Evolutionary conservation across 2,888 invertebrate genomes (phyloP).

Genomic region (Drosophila koepferae): DNA sequence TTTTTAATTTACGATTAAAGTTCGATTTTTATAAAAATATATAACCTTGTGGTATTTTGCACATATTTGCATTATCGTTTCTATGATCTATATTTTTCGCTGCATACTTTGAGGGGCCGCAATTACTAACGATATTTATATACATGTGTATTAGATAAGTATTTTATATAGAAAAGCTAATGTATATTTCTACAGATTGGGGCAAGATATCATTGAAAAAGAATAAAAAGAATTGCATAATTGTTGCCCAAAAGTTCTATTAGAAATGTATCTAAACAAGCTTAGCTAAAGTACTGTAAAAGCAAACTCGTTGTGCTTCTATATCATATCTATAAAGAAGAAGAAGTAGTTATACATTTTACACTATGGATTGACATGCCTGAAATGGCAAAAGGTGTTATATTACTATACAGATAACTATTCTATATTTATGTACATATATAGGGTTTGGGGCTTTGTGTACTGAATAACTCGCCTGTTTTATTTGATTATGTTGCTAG

Average conservation of each 20-base stretch:
- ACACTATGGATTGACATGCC: neutral
- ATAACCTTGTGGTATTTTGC: neutral
- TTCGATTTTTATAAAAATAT: neutral
- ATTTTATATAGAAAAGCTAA: accelerated
- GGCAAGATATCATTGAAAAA: neutral
- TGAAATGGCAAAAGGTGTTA: conserved; percentile 5
- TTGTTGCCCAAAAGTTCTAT: neutral
- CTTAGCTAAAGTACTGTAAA: neutral
- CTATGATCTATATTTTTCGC: conserved; percentile 1
- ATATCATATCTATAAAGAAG: neutral
- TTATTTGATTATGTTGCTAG: conserved; percentile 49
- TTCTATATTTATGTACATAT: neutral
- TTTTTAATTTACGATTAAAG: neutral
- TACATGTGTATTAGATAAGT: neutral
- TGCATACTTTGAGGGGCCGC: conserved; percentile 13
- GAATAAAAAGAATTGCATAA: neutral
- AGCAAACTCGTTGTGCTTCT: neutral
- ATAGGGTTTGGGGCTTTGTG: conserved; percentile 29
- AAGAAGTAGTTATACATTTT: neutral
- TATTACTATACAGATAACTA: conserved; percentile 9
- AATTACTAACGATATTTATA: neutral
- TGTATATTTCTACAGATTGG: too few relatives aligned
- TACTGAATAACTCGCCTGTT: conserved; percentile 55
- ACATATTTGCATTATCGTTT: neutral
- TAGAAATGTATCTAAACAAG: too few relatives aligned